Conservation (phyloP, 2,797 vertebrate species). For the Artibeus jamaicensis region DNA sequence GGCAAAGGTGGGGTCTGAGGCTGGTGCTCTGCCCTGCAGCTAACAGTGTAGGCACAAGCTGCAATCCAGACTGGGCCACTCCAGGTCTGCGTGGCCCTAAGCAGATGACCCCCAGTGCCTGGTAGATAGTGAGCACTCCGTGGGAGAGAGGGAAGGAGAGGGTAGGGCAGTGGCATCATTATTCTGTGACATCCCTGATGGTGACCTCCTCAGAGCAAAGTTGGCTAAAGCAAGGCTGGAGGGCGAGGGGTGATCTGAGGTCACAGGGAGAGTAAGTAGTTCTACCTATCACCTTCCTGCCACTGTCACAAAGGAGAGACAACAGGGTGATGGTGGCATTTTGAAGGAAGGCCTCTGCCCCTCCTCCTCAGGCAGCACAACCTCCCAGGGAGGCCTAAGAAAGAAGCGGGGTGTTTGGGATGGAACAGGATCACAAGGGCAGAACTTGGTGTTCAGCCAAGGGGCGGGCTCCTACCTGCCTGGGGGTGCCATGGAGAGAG, state of each 20-base stretch:
- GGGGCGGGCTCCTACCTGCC: not conserved
- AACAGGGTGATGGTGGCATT: not conserved
- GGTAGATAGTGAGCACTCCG: not conserved
- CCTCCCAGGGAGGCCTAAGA: not conserved
- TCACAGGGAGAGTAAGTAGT: accelerated
- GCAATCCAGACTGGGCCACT: not conserved
- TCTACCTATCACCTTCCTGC: not conserved
- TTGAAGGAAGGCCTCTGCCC: not conserved
- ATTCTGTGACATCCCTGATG: not conserved
- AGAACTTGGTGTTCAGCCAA: not conserved
- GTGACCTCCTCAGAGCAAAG: not conserved
- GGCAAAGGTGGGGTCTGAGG: not conserved
- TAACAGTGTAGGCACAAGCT: not conserved
- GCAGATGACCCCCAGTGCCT: not conserved
- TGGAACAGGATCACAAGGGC: not conserved
- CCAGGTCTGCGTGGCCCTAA: not conserved
- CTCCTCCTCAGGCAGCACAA: not conserved
- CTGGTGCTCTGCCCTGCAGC: not conserved
- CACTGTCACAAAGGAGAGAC: not conserved
- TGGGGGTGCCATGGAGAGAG: not conserved
- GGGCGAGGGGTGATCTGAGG: not conserved
- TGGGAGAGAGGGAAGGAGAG: not conserved
- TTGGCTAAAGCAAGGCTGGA: accelerated
- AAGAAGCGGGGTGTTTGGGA: not conserved
- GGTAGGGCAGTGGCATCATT: not conserved